Percentiles rank a stretch among this genome's conserved stretches.
Conservation (phyloP, 2,888 invertebrate genomes). For the Callinectes sapidus region DNA sequence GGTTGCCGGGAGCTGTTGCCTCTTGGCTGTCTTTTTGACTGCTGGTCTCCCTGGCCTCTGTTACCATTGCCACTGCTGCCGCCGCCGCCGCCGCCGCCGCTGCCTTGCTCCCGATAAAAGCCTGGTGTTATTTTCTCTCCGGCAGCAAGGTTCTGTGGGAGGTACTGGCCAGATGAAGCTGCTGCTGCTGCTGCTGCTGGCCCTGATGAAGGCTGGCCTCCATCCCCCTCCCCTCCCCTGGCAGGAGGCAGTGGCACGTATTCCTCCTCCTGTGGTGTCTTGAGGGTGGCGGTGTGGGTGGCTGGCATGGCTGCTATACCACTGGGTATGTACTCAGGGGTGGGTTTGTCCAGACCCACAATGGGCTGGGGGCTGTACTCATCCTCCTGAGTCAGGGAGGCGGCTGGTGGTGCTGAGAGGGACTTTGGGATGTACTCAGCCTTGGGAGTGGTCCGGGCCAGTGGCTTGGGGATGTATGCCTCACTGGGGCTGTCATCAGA, state of each 20-base stretch:
- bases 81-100: conserved; percentile 41
- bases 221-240: neutral
- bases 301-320: conserved; percentile 33
- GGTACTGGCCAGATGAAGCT: neutral
- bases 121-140: conserved; percentile 53
- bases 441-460: neutral
- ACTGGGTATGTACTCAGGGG: conserved; percentile 62
- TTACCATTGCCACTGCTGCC: neutral
- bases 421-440: conserved; percentile 47
- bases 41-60: neutral
- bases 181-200: neutral
- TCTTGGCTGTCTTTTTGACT: conserved; percentile 1
- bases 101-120: conserved; percentile 54
- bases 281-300: neutral
- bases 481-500: neutral
- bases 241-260: conserved; percentile 52
- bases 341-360: conserved; percentile 58
- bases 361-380: conserved; percentile 60
- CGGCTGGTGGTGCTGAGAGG: neutral
- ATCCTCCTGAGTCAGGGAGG: conserved; percentile 26
- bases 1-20: conserved; percentile 23
- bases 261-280: conserved; percentile 46
- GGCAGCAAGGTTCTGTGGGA: conserved; percentile 8
- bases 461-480: conserved; percentile 33
- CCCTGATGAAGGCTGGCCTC: neutral